Evolutionary conservation across 1,140 invertebrate species (phyloP), one percentile per base, ranked within the genome.

Genomic region (Panulirus ornatus): DNA sequence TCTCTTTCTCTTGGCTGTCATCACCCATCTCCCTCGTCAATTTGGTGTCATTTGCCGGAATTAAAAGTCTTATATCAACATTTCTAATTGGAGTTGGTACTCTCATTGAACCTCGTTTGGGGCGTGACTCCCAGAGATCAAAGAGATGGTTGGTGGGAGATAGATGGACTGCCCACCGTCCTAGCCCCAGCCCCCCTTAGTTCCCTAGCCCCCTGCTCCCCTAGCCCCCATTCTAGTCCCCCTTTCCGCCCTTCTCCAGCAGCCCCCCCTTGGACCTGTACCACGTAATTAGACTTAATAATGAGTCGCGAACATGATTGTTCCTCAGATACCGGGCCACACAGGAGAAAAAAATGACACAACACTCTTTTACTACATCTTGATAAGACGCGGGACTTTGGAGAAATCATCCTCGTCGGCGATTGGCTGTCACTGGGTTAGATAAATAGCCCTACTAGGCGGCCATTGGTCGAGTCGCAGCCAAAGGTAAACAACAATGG

Each of bases 221-320:
- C n/a, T n/a, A n/a, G n/a, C n/a, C n/a, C n/a, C n/a, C n/a, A n/a
- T n/a, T n/a, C n/a, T n/a, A n/a, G n/a, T n/a, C n/a, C n/a, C n/a
- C n/a, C n/a, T n/a, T n/a, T n/a, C n/a, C n/a, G n/a, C n/a, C n/a
- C n/a, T n/a, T n/a, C n/a, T n/a, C n/a, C n/a, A n/a, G n/a, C n/a
- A n/a, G n/a, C n/a, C n/a, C n/a, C n/a, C 71, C 27, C 30, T 5
- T 36, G 14, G 14, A 36, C 27, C 71, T 73, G 14, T 8, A 16
- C 71, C 71, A 73, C 73, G 22, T 76, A 76, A 76, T 76, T n/a
- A 42, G 6, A 36, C 73, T 6, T 76, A 76, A 76, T 76, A 44
- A 76, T n/a, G 73, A 42, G 73, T 44, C 8, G 40, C 0, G 36
- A 76, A 76, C 36, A 42, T 40, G 73, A 44, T 76, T 14, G 36